phyloP scores from a whole-genome alignment of 2,797 vertebrate genomes.

The Dermochelys coriacea region DNA sequence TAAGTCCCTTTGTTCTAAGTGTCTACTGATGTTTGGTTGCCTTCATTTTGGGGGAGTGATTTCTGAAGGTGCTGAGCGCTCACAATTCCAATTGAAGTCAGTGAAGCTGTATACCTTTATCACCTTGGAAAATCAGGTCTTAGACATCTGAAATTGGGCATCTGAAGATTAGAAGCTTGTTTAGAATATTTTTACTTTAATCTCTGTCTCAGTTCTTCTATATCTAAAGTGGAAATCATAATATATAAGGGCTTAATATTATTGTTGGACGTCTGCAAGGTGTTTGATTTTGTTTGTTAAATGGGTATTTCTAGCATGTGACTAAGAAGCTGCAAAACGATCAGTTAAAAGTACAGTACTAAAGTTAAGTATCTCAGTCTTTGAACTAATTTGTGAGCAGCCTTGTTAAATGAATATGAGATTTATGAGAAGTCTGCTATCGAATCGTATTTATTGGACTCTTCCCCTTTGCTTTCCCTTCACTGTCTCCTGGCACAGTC shows the following conservation, averaged over 20 bases:
- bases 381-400: neutral
- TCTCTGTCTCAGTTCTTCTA: accelerated
- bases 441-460: neutral
- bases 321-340: neutral
- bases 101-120: accelerated
- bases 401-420: neutral
- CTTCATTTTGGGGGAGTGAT: accelerated
- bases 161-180: neutral
- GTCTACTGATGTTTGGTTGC: accelerated
- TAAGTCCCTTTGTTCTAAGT: neutral
- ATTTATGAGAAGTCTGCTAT: neutral
- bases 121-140: neutral
- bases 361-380: neutral
- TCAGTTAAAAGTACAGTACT: neutral
- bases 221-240: neutral
- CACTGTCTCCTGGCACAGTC: neutral
- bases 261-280: neutral
- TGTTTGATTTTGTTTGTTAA: neutral
- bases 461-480: neutral
- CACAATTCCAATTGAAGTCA: neutral
- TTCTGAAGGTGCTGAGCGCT: neutral
- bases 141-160: accelerated
- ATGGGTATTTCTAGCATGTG: neutral
- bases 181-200: neutral
- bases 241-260: neutral